Evolutionary conservation across 2,888 invertebrate species (phyloP), one percentile per base, ranked within the genome.

Genomic region (Phymatocera aterrima): DNA sequence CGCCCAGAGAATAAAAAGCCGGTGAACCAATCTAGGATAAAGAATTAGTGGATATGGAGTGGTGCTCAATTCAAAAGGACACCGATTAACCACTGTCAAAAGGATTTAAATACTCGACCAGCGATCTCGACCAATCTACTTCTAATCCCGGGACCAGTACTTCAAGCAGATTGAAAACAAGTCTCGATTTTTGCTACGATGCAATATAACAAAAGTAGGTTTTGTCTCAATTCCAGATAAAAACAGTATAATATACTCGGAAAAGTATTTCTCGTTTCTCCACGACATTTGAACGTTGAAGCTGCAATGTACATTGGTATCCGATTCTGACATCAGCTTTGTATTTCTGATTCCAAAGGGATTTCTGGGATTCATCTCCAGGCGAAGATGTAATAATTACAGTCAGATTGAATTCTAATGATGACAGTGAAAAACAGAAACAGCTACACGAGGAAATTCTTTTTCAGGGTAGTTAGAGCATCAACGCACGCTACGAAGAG

Each of bases 101-200:
- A 57, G 5, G 57, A 28, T 34, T 64, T 15, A 10, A 34, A 37
- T 37, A 37, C 21, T n/a, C 18, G 18, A 37, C n/a, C n/a, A 37
- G 64, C 37, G 4, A 64, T 68, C 21, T 5, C 28, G 37, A 40
- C 46, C 68, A 46, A 46, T 68, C 68, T 68, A 68, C 46, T 68
- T 18, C 43, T 43, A n/a, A 28, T 15, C 28, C 15, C 43, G 28
- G 21, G 15, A 68, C 24, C 4, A 28, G 10, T 28, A 46, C 24
- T n/a, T 31, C 46, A 28, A 46, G 24, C 2, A 15, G 24, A 68
- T 68, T 24, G 4, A 46, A 68, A n/a, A 1, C 68, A 15, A 37
- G 37, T 15, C 46, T 40, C 3, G 43, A 46, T n/a, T 12, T 68
- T 15, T 15, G 68, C 15, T 64, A n/a, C 64, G 37, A 64, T 64